Evolutionary conservation across 1,140 invertebrate species (phyloP).

Genomic region (Tetragnatha versicolor): DNA sequence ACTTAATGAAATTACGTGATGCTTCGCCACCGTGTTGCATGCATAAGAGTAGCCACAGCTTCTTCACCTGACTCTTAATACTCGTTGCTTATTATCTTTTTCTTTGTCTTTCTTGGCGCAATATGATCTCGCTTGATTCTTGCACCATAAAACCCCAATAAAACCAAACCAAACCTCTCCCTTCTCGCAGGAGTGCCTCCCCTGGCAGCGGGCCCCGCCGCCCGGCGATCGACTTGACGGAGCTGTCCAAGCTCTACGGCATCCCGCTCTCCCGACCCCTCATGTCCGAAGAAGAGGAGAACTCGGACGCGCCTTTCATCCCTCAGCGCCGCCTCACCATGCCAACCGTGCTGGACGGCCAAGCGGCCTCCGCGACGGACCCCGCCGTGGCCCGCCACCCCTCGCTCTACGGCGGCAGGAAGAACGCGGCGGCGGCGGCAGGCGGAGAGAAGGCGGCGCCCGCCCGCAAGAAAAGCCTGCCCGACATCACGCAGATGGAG

Average conservation of each 20-base stretch:
- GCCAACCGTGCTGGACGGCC: conserved; percentile 41
- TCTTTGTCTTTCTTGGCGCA: no score
- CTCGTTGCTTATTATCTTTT: no score
- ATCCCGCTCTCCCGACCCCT: conserved; percentile 12
- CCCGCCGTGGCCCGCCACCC: conserved; percentile 6
- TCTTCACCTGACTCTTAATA: no score
- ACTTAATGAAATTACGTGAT: no score
- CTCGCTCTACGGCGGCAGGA: conserved; percentile 59
- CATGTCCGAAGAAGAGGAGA: conserved; percentile 8
- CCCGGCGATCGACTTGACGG: conserved; percentile 68
- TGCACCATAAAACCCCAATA: no score
- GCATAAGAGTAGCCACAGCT: no score
- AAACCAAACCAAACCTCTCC: no score
- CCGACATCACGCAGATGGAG: conserved; percentile 73
- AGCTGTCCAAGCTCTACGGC: conserved; percentile 48
- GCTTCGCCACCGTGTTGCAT: no score
- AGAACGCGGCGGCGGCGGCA: conserved; percentile 56
- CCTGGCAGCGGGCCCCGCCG: no score
- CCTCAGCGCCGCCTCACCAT: conserved; percentile 37
- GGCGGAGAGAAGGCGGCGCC: no score
- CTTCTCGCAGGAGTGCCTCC: no score
- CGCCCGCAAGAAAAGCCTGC: conserved; percentile 87
- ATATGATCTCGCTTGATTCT: no score
- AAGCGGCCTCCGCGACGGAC: background rate
- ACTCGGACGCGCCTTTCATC: background rate